Conservation (phyloP, 2,888 invertebrate species). For the Ethmia dodecea region DNA sequence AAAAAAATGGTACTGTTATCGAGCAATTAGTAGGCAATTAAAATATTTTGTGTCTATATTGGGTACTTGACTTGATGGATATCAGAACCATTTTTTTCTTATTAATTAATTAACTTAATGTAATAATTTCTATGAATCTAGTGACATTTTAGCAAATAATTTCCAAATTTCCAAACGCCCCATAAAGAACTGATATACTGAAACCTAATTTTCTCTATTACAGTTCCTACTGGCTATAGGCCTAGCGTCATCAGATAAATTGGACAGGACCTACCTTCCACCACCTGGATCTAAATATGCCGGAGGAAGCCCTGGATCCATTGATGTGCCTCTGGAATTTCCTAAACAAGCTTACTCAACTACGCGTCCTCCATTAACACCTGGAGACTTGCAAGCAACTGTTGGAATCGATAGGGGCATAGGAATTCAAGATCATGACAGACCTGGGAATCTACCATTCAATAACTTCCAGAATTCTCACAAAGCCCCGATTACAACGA, state of each 20-base stretch:
- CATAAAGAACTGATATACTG: no score
- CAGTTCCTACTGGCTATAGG: slow-evolving; percentile 46
- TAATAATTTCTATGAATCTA: no score
- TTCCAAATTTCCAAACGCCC: no score
- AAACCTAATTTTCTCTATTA: slow-evolving; percentile 22
- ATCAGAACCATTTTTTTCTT: no score
- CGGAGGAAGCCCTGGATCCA: slow-evolving; percentile 42
- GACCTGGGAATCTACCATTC: slow-evolving; percentile 7
- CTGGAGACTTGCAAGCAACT: slow-evolving; percentile 14
- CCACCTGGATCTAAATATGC: slow-evolving; percentile 49
- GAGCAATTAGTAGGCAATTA: no score
- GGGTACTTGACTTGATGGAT: no score
- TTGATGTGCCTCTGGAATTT: slow-evolving; percentile 39
- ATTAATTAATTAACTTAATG: no score
- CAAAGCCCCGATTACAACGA: slow-evolving; percentile 30
- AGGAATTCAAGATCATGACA: slow-evolving; percentile 3
- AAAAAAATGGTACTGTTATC: no score
- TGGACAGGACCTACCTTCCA: slow-evolving; percentile 54
- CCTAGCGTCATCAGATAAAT: slow-evolving; percentile 40
- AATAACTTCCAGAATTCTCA: slow-evolving; percentile 16
- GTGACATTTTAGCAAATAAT: no score
- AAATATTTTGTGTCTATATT: no score
- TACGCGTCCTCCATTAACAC: slow-evolving; percentile 10
- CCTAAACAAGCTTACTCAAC: slow-evolving; percentile 28
- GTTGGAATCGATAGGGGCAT: slow-evolving; percentile 26